Base-by-base conservation (phyloP, 1,140 invertebrate genomes). In the Bombus waltoni region DNA sequence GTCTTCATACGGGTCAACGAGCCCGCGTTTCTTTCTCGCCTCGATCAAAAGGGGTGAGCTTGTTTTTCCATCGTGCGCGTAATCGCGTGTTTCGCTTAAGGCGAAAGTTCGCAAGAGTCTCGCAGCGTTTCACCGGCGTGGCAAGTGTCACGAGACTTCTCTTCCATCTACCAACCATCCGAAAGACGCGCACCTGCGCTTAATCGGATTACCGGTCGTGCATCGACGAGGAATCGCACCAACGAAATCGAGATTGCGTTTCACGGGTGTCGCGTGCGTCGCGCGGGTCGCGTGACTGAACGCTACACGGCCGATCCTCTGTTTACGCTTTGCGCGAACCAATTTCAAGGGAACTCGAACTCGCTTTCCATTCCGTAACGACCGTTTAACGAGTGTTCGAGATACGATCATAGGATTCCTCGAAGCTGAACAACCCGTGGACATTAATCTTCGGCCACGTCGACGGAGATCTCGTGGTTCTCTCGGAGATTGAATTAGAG, bases 161-260 rank as follows among this genome's bases (percentile, higher is more conserved):
- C 72, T 32, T n/a, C 15, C 32, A 32, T 42, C 40, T 13, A 4
- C 9, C 35, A 42, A 47, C 57, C 35, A 73, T 18, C 73, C 62
- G 68, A 85, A 70, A 78, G 70, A 62, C 87, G 75, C 83, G 88
- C 88, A 89, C 87, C 87, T 88, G 88, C 66, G 35, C 74, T 74
- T 89, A 89, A 89, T 89, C 88, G 74, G 88, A 88, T 89, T 89
- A 89, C 70, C 65, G 57, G 73, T 53, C 59, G 18, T 35, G 47
- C n/a, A 88, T 88, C 87, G 87, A 86, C 83, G 70, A 66, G 66
- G n/a, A 65, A 89, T 88, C 73, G 53, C 73, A 65, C 53, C 25
- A 86, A 53, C 62, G 82, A 81, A 81, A 81, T 15, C 44, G 73
- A 89, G 76, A 88, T 88, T 77, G 73, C 81, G 75, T 44, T 77